These are phyloP conservation scores for Labeo rohita DNA, from an alignment of 2,113 vertebrate species.

Conservation along the genomic window DNA sequence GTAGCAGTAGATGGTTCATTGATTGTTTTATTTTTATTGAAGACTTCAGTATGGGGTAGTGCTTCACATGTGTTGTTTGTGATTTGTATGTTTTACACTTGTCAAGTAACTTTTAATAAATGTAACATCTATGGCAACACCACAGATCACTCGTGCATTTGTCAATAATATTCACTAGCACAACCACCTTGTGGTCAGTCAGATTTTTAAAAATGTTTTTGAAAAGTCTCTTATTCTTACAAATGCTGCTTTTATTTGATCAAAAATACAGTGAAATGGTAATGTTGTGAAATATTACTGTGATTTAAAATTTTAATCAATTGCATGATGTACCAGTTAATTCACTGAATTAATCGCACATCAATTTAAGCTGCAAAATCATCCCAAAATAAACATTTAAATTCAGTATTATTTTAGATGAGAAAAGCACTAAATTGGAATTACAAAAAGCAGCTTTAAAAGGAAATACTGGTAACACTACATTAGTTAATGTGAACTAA, in stretches of 20 bases:
- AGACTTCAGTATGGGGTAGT: constrained; percentile 59
- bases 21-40: constrained; percentile 35
- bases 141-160: not conserved
- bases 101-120: constrained; percentile 78
- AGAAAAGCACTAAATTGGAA: too few relatives aligned
- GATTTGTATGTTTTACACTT: constrained; percentile 67
- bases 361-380: too few relatives aligned
- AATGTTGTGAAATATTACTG: not conserved
- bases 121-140: constrained; percentile 70
- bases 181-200: not conserved
- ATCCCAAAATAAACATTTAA: too few relatives aligned
- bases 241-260: not conserved
- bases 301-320: too few relatives aligned
- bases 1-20: constrained; percentile 41
- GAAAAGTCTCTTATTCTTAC: not conserved
- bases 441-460: too few relatives aligned
- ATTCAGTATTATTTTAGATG: too few relatives aligned
- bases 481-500: too few relatives aligned
- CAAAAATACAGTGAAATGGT: not conserved
- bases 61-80: constrained; percentile 67
- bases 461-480: too few relatives aligned
- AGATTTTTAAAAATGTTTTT: not conserved
- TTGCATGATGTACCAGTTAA: too few relatives aligned
- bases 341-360: too few relatives aligned
- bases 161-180: not conserved